Evolutionary conservation across 2,888 invertebrate genomes (phyloP), one percentile per base, ranked within the genome.

Genomic region (Rotaria macrura): DNA sequence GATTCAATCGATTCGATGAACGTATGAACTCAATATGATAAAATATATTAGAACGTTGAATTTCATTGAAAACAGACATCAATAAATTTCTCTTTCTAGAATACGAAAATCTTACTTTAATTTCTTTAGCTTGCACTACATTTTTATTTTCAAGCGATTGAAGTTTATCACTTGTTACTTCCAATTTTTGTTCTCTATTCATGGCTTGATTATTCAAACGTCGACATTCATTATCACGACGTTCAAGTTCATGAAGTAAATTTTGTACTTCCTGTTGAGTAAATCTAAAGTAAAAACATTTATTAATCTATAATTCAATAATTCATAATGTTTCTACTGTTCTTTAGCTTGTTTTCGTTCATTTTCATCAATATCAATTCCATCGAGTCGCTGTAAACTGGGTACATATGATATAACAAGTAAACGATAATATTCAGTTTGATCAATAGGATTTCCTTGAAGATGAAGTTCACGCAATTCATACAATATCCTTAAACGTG

Each of bases 331-430:
- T 72, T 20, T 25, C 7, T 43, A 79, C 74, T 79, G 74, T 79
- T 79, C 74, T 79, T 79, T 79, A 4, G 74, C 74, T 79, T 79
- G 74, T 79, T 79, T n/a, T 38, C 74, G 74, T 43, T 79, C 74
- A 25, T 79, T 25, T 40, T 79, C 74, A 23, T 20, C 43, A 40
- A 79, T 79, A 25, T 43, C 4, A 23, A 43, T 25, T 20, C 43
- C 40, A 43, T 79, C 74, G 3, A 79, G 74, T 40, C 1, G 6
- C 25, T 43, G 23, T 43, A 79, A 79, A 43, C 25, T 79, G 5
- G 74, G 74, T 43, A 79, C 23, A 40, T 79, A 79, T 7, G 74
- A 79, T 20, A 79, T 79, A 9, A 79, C 43, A 79, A 79, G 74
- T 43, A 79, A 43, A 25, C 74, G 74, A 79, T 79, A 79, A 79